Evolutionary conservation across 2,113 vertebrate genomes (phyloP).

Genomic region (Hippocampus mohnikei): DNA sequence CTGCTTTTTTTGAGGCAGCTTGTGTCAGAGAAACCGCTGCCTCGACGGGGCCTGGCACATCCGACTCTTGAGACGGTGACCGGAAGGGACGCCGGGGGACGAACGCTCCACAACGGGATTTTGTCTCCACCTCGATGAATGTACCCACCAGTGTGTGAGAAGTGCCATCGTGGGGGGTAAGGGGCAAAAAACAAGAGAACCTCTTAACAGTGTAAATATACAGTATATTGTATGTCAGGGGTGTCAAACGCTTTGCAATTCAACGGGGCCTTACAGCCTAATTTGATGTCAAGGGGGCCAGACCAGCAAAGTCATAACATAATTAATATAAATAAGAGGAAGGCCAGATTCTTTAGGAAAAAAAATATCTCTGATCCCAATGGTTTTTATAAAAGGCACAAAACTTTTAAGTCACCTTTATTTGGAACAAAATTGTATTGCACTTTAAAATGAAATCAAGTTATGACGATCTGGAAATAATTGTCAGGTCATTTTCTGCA

Average conservation of each 20-base stretch:
- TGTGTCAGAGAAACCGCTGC: conserved; percentile 42
- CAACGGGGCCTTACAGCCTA: not conserved
- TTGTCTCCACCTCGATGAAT: conserved; percentile 67
- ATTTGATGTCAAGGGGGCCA: not conserved
- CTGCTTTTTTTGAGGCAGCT: conserved; percentile 65
- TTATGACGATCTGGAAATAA: not conserved
- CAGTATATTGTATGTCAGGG: conserved; percentile 27
- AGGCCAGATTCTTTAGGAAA: not conserved
- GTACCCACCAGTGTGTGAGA: conserved; percentile 68
- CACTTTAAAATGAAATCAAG: not conserved
- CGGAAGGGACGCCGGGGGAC: conserved; percentile 38
- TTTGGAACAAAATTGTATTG: too few relatives aligned
- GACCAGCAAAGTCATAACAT: not conserved
- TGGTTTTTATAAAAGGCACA: conserved; percentile 5
- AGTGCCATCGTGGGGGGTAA: conserved; percentile 45
- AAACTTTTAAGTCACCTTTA: not conserved
- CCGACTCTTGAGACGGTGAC: conserved; percentile 34
- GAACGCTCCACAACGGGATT: conserved; percentile 23
- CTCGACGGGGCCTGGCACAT: not conserved
- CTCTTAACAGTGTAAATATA: conserved; percentile 1
- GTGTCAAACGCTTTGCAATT: not conserved
- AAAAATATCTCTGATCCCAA: not conserved
- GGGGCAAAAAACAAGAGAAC: not conserved
- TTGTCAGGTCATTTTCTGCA: not conserved
- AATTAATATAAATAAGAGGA: not conserved